These are phyloP conservation scores for Cathartes aura DNA, from an alignment of 2,113 vertebrate genomes.

Conservation along the genomic window DNA sequence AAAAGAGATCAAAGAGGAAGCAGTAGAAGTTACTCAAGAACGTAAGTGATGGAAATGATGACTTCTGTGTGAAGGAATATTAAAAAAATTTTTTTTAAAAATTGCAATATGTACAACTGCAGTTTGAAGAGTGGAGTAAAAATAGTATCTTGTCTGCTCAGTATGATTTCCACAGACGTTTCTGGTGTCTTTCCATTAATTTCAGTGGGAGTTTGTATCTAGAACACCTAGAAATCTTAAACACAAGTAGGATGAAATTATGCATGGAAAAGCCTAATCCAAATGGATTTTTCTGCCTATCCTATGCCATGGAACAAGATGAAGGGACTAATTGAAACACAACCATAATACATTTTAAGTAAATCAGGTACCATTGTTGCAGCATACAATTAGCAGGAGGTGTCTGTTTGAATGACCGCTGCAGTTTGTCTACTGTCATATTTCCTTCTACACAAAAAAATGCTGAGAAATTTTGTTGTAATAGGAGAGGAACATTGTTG, in stretches of 20 bases:
- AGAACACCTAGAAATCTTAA: not conserved
- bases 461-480: not conserved
- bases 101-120: fast-evolving
- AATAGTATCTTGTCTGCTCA: not conserved
- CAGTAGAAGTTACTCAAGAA: not conserved
- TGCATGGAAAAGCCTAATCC: not conserved
- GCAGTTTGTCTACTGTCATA: not conserved
- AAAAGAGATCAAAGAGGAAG: not conserved
- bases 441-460: not conserved
- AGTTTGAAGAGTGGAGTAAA: not conserved
- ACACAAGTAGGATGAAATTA: not conserved
- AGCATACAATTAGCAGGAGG: not conserved
- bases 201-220: not conserved
- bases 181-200: not conserved
- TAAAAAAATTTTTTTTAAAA: not conserved
- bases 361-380: not conserved
- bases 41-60: not conserved
- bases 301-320: not conserved
- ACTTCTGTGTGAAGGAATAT: not conserved
- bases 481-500: not conserved
- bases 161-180: not conserved
- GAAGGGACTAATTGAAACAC: not conserved
- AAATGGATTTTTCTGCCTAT: not conserved
- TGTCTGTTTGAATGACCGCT: not conserved
- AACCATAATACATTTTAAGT: not conserved